Conservation (phyloP, 2,797 vertebrate species). For the Gephyroberyx darwinii region DNA sequence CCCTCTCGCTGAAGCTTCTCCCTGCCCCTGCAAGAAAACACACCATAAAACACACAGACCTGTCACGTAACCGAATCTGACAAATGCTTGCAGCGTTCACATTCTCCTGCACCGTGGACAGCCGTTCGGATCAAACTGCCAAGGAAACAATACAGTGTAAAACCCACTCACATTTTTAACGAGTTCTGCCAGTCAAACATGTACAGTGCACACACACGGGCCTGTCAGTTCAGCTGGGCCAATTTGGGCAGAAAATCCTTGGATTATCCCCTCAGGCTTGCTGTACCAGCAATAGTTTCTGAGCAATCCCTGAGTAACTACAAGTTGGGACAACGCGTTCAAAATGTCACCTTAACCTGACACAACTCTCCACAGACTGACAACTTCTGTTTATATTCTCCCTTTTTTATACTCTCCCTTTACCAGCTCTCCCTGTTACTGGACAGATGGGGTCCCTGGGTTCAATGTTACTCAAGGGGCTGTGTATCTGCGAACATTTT, state of each 20-base stretch:
- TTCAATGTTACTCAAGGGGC: conserved; percentile 29
- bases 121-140: conserved; percentile 51
- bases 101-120: conserved; percentile 33
- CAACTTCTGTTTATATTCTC: too few species aligned
- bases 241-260: conserved; percentile 56
- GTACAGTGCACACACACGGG: neutral
- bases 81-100: conserved; percentile 46
- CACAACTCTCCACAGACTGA: conserved; percentile 25
- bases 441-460: conserved; percentile 40
- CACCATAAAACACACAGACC: conserved; percentile 37
- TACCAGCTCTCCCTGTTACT: conserved; percentile 24
- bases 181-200: conserved; percentile 66
- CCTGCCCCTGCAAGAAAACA: conserved; percentile 75
- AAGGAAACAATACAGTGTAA: conserved; percentile 50
- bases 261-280: conserved; percentile 41
- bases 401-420: conserved; percentile 30
- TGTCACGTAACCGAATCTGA: conserved; percentile 42
- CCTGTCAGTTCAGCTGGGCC: conserved; percentile 51
- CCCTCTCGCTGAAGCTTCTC: conserved; percentile 79
- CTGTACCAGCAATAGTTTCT: conserved; percentile 21
- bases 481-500: conserved; percentile 51
- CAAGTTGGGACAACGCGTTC: conserved; percentile 28
- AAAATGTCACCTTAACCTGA: conserved; percentile 41
- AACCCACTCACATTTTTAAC: conserved; percentile 62
- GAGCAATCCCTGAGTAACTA: conserved; percentile 44